Evolutionary conservation across 92 coral and sea anemone species (phyloP).

Genomic region (Hydrozoanthus gracilis): DNA sequence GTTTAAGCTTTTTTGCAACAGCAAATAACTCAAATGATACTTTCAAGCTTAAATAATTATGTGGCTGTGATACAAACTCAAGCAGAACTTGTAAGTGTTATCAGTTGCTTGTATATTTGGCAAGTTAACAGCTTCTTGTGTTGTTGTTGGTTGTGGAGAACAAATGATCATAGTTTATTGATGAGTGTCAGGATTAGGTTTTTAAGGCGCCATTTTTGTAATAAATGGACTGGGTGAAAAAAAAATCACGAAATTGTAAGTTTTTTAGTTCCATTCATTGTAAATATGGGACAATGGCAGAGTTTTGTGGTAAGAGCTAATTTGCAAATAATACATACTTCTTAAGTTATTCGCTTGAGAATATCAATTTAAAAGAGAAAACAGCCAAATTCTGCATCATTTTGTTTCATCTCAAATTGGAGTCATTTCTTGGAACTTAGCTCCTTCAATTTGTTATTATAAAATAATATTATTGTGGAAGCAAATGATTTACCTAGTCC

Average conservation of each 20-base stretch:
- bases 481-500: not conserved
- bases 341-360: too few species aligned
- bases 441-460: too few species aligned
- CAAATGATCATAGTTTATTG: not conserved
- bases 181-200: conserved; percentile 3
- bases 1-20: too few species aligned
- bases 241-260: not conserved
- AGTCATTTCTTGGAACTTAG: too few species aligned
- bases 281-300: not conserved
- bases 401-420: too few species aligned
- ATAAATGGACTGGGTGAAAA: conserved; percentile 16
- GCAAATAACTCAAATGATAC: too few species aligned
- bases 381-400: too few species aligned
- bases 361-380: too few species aligned
- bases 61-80: too few species aligned
- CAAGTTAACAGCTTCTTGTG: not conserved
- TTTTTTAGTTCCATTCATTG: not conserved
- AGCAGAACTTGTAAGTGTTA: not conserved
- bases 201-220: not conserved
- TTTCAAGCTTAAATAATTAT: too few species aligned
- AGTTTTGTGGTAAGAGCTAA: not conserved
- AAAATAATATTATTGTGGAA: too few species aligned
- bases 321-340: too few species aligned
- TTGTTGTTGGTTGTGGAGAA: not conserved
- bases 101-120: conserved; percentile 21